Evolutionary conservation across 2,888 invertebrate genomes (phyloP).

Genomic region (Phyllotreta cruciferae): DNA sequence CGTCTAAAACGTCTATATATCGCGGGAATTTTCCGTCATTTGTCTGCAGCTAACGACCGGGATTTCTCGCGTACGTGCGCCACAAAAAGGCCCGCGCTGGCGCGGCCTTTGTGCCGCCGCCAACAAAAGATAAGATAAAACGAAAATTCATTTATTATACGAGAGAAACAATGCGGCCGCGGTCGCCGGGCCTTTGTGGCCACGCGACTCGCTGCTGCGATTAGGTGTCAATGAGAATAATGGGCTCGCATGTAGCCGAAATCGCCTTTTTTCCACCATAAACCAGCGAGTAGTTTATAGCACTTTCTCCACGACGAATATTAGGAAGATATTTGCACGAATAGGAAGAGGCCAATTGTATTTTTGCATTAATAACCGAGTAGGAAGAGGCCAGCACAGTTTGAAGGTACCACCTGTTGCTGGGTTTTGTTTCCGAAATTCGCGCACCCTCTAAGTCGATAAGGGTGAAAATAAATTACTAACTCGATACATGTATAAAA

Average conservation of each 20-base stretch:
- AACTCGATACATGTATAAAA: too few species aligned
- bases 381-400: too few species aligned
- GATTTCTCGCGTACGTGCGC: constrained; percentile 20
- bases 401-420: constrained; percentile 51
- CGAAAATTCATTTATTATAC: constrained; percentile 27
- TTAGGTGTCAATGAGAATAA: constrained; percentile 20
- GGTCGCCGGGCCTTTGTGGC: constrained; percentile 23
- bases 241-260: constrained; percentile 1
- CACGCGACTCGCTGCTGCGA: constrained; percentile 22
- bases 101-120: constrained; percentile 17
- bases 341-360: too few species aligned
- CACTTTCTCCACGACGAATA: too few species aligned
- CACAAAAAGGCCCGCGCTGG: constrained; percentile 15
- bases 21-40: constrained; percentile 5
- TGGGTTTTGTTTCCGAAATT: constrained; percentile 48
- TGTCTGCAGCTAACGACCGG: constrained; percentile 20
- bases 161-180: constrained; percentile 21
- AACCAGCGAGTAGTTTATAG: too few species aligned
- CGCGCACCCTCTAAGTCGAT: constrained; percentile 37
- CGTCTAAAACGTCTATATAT: too few species aligned
- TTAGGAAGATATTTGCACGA: too few species aligned
- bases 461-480: constrained; percentile 20
- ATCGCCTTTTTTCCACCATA: too few species aligned
- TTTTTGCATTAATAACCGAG: too few species aligned
- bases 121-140: constrained; percentile 31